A percentile compares a stretch with the other conserved stretches of the same genome.
phyloP scores from a whole-genome alignment of 2,113 vertebrate genomes.

The Petrocephalus zakoni region DNA sequence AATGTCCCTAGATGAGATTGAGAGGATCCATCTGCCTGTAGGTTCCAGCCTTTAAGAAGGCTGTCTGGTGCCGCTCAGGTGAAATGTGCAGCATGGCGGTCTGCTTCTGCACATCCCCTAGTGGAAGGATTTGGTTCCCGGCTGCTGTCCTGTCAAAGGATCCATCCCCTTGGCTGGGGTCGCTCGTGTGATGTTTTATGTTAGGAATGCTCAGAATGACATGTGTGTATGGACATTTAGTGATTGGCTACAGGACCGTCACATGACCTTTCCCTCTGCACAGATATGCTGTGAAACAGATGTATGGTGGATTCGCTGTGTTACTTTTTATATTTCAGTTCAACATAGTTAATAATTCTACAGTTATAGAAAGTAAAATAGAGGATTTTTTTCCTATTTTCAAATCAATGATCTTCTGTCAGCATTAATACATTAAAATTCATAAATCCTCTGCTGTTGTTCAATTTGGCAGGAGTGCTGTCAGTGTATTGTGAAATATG shows the following conservation, averaged over 20 bases:
- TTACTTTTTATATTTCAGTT: not conserved
- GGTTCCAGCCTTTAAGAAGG: not conserved
- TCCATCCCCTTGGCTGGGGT: not conserved
- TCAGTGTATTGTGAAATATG: not conserved
- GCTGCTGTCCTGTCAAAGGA: not conserved
- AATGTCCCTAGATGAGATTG: not conserved
- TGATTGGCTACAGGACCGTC: not conserved
- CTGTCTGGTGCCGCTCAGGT: not conserved
- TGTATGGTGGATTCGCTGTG: not conserved
- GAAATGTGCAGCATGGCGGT: not conserved
- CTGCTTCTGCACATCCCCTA: not conserved
- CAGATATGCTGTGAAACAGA: not conserved
- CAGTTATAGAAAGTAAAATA: not conserved
- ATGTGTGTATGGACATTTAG: not conserved
- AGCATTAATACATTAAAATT: not conserved
- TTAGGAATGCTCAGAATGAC: not conserved
- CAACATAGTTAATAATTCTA: not conserved
- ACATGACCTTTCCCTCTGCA: not conserved
- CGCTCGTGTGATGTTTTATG: not conserved
- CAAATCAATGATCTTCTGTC: not conserved
- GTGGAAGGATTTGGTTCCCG: not conserved
- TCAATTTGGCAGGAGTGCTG: not conserved
- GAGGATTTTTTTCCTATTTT: not conserved
- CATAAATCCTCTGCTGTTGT: not conserved
- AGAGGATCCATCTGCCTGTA: not conserved